Evolutionary conservation across 2,888 invertebrate species (phyloP).

Genomic region (Cryptosula pallasiana): DNA sequence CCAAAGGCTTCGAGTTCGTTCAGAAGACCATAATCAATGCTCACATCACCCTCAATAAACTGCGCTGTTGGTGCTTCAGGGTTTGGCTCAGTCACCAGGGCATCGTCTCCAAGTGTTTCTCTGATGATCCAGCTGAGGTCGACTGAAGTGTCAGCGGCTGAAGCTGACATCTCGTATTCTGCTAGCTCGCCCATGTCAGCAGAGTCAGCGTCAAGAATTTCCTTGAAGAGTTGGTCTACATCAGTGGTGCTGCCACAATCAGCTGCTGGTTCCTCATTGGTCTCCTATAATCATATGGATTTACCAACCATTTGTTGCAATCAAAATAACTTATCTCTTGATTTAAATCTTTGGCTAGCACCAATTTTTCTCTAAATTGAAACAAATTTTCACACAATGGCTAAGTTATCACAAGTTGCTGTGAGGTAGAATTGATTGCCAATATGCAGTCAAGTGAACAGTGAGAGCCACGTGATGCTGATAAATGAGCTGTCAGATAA

Average conservation of each 20-base stretch:
- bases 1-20: background rate
- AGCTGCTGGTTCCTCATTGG: background rate
- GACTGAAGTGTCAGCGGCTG: background rate
- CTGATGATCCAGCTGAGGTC: conserved; percentile 7
- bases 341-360: no score
- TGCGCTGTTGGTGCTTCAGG: background rate
- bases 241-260: background rate
- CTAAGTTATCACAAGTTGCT: no score
- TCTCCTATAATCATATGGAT: background rate
- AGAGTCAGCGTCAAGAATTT: background rate
- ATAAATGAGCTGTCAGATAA: no score
- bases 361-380: no score
- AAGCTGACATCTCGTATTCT: background rate
- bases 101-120: background rate
- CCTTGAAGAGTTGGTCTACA: background rate
- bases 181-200: background rate
- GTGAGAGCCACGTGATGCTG: no score
- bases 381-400: no score
- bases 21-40: background rate
- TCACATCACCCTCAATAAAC: background rate
- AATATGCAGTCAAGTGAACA: no score
- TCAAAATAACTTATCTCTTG: no score
- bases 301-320: no score
- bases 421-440: no score
- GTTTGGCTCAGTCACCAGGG: background rate